Conservation (phyloP, 1,140 invertebrate species). For the Calephelis virginiensis region DNA sequence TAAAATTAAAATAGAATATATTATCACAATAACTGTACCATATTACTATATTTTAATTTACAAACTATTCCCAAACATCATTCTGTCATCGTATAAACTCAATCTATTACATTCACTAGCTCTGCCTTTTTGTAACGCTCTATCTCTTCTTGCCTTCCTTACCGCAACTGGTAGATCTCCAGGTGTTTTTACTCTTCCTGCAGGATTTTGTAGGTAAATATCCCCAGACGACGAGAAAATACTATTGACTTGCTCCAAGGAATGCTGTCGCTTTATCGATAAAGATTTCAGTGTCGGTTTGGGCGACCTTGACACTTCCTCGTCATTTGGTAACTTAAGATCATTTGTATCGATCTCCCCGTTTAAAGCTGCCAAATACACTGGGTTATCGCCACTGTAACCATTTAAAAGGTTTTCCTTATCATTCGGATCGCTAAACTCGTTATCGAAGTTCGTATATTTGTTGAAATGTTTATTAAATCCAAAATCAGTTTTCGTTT, state of each 20-base stretch:
- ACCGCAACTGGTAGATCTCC: slow-evolving; percentile 88
- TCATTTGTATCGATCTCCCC: slow-evolving; percentile 54
- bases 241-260: slow-evolving; percentile 84
- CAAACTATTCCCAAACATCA: slow-evolving; percentile 84
- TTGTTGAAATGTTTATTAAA: slow-evolving; percentile 66
- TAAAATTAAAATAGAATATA: slow-evolving; percentile 32
- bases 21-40: slow-evolving; percentile 25
- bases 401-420: slow-evolving; percentile 62
- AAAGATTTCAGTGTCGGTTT: slow-evolving; percentile 56
- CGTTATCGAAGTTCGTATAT: slow-evolving; percentile 66
- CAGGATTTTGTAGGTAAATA: slow-evolving; percentile 84
- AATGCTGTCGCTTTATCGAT: slow-evolving; percentile 79
- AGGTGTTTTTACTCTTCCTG: slow-evolving; percentile 88
- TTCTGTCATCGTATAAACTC: slow-evolving; percentile 91
- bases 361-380: slow-evolving; percentile 63
- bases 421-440: slow-evolving; percentile 66
- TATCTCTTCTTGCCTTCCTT: slow-evolving; percentile 81
- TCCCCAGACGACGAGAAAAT: slow-evolving; percentile 81
- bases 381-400: slow-evolving; percentile 67
- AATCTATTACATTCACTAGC: slow-evolving; percentile 80
- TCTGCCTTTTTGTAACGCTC: slow-evolving; percentile 58
- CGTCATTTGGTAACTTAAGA: slow-evolving; percentile 39
- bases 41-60: slow-evolving; percentile 35
- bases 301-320: slow-evolving; percentile 42
- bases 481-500: slow-evolving; percentile 49